Base-by-base conservation (phyloP, 2,888 invertebrate species). In the Timema cristinae region DNA sequence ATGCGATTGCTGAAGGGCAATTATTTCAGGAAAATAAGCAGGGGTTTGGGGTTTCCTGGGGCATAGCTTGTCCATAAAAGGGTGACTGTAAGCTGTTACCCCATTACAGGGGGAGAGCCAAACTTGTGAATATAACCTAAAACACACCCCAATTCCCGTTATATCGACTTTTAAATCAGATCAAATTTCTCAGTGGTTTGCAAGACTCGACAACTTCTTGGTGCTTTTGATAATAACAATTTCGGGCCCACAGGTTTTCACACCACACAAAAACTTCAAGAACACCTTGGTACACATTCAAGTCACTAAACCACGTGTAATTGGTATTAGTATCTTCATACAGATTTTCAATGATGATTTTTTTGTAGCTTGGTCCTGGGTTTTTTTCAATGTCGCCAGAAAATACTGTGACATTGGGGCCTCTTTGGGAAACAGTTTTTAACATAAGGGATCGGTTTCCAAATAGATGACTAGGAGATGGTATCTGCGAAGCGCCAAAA, bases 341-440 rank as follows among this genome's bases (percentile, higher is more conserved):
- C 7, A 67, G 50, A 15, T 68, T 70, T 47, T 76, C 75, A 16
- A 76, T 59, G 48, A 72, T 56, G 9, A 75, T 50, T 16, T 72
- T 67, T 48, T 52, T 73, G 32, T 68, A 50, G 56, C 73, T 75
- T 11, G 73, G 67, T 59, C 67, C 52, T 47, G 56, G 61, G 6
- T 71, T 47, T 32, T 71, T 74, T 32, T 73, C 74, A 6, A 54
- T 66, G 59, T 75, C 73, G 9, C 73, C 69, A 11, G 70, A 73
- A 52, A 76, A n/a, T 9, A 74, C 74, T 7, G 76, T 76, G 48
- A 76, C 72, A 4, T 73, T 66, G 54, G 73, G 75, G n/a, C 75
- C 75, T 52, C 72, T 56, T 13, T 50, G 63, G 32, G 72, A n/a
- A n/a, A 71, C 16, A 75, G 67, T n/a, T 1, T 56, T 73, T 16